These are phyloP conservation scores for Nothocercus nigrocapillus DNA, from an alignment of 2,113 vertebrate genomes.

Conservation along the genomic window DNA sequence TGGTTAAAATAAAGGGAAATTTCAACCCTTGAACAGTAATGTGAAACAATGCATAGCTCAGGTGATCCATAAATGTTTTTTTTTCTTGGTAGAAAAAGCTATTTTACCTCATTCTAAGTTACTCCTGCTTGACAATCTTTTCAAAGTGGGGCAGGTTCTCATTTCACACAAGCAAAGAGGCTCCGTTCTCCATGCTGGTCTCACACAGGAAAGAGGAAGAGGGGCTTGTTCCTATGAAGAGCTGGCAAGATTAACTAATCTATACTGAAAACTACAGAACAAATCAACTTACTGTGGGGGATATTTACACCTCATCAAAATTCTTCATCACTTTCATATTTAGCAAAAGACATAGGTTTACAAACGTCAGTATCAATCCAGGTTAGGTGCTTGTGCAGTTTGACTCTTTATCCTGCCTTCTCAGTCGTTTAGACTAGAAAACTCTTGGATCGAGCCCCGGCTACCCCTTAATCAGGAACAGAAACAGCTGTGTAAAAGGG, in stretches of 20 bases:
- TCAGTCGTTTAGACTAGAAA: neutral
- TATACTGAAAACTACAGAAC: neutral
- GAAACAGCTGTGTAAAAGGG: neutral
- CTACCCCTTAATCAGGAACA: neutral
- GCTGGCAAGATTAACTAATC: neutral
- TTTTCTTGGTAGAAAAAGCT: neutral
- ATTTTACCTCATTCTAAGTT: neutral
- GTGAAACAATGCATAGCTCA: neutral
- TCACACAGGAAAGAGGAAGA: neutral
- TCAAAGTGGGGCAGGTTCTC: neutral
- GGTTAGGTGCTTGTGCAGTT: neutral
- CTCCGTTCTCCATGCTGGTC: neutral
- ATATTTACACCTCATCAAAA: neutral
- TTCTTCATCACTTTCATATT: neutral
- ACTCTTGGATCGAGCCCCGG: neutral
- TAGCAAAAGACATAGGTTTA: neutral
- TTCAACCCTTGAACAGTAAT: neutral
- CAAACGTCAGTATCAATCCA: neutral
- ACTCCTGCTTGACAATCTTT: neutral
- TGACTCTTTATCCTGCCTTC: neutral
- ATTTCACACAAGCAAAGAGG: neutral
- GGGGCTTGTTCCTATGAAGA: neutral
- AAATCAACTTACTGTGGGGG: neutral
- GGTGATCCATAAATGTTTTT: neutral
- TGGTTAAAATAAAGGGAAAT: neutral